Percentiles rank a stretch among this genome's conserved stretches.
phyloP scores from a whole-genome alignment of 2,797 vertebrate species.

The Cephalopachus bancanus region DNA sequence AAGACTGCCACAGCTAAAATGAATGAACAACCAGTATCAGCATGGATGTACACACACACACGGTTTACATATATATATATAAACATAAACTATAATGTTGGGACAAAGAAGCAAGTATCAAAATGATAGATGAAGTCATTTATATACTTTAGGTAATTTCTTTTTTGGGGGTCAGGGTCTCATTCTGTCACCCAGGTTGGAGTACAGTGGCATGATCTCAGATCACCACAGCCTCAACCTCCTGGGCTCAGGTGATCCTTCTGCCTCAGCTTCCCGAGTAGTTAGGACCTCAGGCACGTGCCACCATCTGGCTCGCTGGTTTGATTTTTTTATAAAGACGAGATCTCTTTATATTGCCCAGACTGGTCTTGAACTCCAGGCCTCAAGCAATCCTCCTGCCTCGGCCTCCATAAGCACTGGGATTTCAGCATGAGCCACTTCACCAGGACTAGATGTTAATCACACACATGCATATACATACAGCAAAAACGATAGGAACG shows the following conservation, averaged over 20 bases:
- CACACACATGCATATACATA: not conserved
- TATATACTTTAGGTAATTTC: not conserved
- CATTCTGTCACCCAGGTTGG: not conserved
- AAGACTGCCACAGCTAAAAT: not conserved
- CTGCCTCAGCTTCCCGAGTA: not conserved
- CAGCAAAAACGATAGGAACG: not conserved
- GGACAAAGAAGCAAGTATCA: no score
- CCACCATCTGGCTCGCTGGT: not conserved
- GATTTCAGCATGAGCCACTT: not conserved
- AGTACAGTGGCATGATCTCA: not conserved
- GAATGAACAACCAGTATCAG: not conserved
- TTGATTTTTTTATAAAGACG: not conserved
- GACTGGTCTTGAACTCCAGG: not conserved
- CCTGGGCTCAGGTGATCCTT: not conserved
- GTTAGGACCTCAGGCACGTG: not conserved
- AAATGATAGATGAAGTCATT: not conserved
- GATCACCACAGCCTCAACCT: not conserved
- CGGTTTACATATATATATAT: no score
- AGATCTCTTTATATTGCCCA: not conserved
- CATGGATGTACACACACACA: not conserved
- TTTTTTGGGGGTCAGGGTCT: not conserved
- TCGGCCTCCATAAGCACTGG: not conserved
- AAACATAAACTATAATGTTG: not conserved
- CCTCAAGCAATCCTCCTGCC: not conserved
- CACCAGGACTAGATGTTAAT: not conserved